phyloP scores from a whole-genome alignment of 2,888 invertebrate species.

The Andrena chrysosceles region DNA sequence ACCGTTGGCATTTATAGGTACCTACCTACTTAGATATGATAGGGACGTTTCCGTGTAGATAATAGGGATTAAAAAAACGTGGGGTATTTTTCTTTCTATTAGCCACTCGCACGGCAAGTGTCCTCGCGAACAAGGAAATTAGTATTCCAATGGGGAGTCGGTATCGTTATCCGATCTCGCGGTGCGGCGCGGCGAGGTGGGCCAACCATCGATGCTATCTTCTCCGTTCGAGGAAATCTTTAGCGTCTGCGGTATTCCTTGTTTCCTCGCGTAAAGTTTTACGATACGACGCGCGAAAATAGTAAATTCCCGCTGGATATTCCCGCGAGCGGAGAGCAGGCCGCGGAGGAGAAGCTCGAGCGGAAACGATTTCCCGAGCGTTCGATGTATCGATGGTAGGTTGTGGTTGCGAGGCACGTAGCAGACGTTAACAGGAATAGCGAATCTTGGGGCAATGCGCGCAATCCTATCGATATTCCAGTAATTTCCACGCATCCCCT shows the following conservation, averaged over 20 bases:
- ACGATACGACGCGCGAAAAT: slow-evolving; percentile 46
- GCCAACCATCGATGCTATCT: slow-evolving; percentile 43
- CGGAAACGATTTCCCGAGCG: background rate
- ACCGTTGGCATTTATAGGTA: background rate
- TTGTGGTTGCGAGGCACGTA: slow-evolving; percentile 25
- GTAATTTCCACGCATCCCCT: background rate
- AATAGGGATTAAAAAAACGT: background rate
- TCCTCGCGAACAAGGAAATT: slow-evolving; percentile 39
- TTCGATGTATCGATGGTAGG: background rate
- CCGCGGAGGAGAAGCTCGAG: background rate
- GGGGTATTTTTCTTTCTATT: slow-evolving; percentile 26
- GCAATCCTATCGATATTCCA: slow-evolving; percentile 13
- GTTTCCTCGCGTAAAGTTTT: slow-evolving; percentile 37
- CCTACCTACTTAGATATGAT: background rate
- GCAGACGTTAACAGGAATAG: slow-evolving; percentile 1
- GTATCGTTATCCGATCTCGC: slow-evolving; percentile 42
- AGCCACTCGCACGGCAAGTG: slow-evolving; percentile 23
- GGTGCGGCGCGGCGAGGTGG: background rate
- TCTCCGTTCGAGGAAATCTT: slow-evolving; percentile 41
- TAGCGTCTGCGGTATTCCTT: slow-evolving; percentile 24
- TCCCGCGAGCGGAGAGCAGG: background rate
- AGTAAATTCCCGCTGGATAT: background rate
- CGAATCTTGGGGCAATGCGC: slow-evolving; percentile 15
- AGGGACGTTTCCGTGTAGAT: background rate
- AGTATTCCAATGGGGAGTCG: slow-evolving; percentile 40